Evolutionary conservation across 2,888 invertebrate genomes (phyloP).

Genomic region (Hypercompe scribonia): DNA sequence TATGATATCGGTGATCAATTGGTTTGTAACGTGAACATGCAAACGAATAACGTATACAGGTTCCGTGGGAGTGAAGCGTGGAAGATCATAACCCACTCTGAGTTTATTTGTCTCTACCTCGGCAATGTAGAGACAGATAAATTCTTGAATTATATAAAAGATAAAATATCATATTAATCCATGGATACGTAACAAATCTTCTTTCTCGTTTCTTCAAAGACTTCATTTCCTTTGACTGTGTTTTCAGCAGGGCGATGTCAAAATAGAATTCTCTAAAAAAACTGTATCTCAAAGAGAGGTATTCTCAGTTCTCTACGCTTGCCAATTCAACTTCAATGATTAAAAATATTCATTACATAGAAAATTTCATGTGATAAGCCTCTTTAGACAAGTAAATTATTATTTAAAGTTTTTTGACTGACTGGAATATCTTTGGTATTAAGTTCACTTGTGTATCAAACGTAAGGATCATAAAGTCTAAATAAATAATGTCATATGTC

Average conservation of each 20-base stretch:
- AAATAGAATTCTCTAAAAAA: background rate
- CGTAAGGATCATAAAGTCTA: too few species aligned
- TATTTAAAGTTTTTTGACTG: background rate
- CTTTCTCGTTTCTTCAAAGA: background rate
- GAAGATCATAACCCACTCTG: background rate
- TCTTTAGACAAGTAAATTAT: background rate
- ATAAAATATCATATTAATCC: background rate
- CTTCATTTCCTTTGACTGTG: background rate
- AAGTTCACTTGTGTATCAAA: too few species aligned
- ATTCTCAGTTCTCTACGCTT: background rate
- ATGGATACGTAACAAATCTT: background rate
- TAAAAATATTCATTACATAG: background rate
- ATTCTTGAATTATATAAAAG: background rate
- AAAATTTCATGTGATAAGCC: background rate
- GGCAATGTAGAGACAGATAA: background rate
- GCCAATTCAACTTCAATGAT: background rate
- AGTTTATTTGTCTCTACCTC: background rate
- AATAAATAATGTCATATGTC: background rate
- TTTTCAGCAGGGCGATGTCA: background rate
- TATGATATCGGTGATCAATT: slow-evolving; percentile 24
- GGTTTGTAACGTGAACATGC: slow-evolving; percentile 9
- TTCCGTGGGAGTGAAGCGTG: slow-evolving; percentile 7
- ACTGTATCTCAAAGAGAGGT: background rate
- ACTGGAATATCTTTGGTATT: too few species aligned
- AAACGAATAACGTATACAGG: slow-evolving; percentile 17